Percentiles rank a stretch among this genome's conserved stretches.
Conservation (phyloP, 2,888 invertebrate species). For the Athrips mouffetella region DNA sequence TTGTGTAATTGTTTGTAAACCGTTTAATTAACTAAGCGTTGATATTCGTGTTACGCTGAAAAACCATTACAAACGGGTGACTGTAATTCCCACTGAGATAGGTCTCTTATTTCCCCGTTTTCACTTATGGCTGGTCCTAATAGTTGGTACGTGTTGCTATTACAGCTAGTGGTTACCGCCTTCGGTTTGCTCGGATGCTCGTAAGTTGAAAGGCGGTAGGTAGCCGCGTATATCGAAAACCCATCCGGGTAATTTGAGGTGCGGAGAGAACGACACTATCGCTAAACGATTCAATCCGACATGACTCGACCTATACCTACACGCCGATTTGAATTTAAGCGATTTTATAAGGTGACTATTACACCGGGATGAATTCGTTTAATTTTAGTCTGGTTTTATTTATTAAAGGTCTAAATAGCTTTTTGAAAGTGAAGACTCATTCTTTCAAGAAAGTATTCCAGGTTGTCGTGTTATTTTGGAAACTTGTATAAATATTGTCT, state of each 20-base stretch:
- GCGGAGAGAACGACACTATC: neutral
- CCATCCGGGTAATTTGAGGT: neutral
- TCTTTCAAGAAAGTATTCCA: too few species aligned
- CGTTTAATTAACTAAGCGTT: too few species aligned
- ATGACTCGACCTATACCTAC: neutral
- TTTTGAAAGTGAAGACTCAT: too few species aligned
- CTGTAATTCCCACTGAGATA: neutral
- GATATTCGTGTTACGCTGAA: too few species aligned
- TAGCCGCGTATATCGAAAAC: neutral
- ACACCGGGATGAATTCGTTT: too few species aligned
- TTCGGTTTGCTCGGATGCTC: slow-evolving; percentile 1
- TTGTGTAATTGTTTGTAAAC: neutral
- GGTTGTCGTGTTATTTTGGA: too few species aligned
- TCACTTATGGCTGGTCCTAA: slow-evolving; percentile 6
- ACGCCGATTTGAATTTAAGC: neutral
- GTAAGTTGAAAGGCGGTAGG: neutral
- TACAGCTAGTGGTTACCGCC: slow-evolving; percentile 4
- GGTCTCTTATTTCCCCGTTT: neutral
- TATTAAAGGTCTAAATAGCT: too few species aligned
- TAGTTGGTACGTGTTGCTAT: slow-evolving; percentile 5
- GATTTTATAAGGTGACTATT: neutral
- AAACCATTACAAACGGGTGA: neutral
- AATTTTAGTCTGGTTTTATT: too few species aligned
- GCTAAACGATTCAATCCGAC: neutral
- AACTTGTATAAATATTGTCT: too few species aligned